Base-by-base conservation (phyloP, 2,113 vertebrate genomes). In the Haliaeetus leucogaster region DNA sequence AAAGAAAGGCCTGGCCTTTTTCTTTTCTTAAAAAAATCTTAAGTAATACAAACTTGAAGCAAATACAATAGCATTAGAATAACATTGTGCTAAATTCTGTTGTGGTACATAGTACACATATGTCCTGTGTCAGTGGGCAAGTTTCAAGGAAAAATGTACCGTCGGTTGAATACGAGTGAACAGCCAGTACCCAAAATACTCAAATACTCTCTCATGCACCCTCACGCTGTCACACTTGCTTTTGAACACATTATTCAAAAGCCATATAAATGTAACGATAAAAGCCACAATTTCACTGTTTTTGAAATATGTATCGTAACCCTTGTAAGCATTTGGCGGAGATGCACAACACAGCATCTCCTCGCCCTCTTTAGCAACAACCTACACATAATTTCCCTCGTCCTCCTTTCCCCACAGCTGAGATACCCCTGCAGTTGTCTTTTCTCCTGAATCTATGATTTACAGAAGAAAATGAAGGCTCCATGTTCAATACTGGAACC, bases 341-440 rank as follows among this genome's bases (percentile, higher is more conserved):
- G 50, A 52, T 3, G 59, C 68, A 50, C 79, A 50, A 1, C 1
- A 0, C 0, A 13, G 45, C 2, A 48, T 26, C 53, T 48, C 22
- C 36, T 56, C 6, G 0, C 0, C 13, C 22, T 29, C 22, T 15
- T 8, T 1, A 42, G 14, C 2, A 6, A 78, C 52, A 84, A 29
- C 19, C 26, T 26, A 22, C 29, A 52, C 10, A 16, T 8, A 7
- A 58, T 5, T 11, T 23, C 45, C 55, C 29, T 47, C 16, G 16
- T 20, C 4, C 50, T 20, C 27, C 50, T 16, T 52, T 55, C 67
- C 42, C 63, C 58, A 36, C 65, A 81, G 70, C 38, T 50, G 50
- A 87, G 32, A 23, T 7, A 58, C 4, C 78, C 36, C 16, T 23
- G 67, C 55, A 42, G 11, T 8, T 43, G 9, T 32, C 61, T 67